Evolutionary conservation across 1,140 invertebrate species (phyloP).

Genomic region (Drosophila parvula): DNA sequence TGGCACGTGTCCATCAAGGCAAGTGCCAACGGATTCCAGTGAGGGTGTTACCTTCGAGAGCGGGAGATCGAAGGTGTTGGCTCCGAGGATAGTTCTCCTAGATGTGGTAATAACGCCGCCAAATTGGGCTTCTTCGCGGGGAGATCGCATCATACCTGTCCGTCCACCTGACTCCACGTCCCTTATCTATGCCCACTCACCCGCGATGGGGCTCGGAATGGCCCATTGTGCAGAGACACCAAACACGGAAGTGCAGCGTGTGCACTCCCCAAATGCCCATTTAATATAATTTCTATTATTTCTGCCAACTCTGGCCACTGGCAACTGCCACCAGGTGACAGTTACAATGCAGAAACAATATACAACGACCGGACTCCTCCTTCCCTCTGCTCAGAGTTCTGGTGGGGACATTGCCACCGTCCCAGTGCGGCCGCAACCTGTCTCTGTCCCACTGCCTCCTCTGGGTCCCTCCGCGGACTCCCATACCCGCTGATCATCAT

Average conservation of each 20-base stretch:
- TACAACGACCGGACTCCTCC: slow-evolving; percentile 55
- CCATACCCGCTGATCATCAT: slow-evolving; percentile 61
- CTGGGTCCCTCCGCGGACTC: slow-evolving; percentile 4
- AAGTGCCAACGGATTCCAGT: slow-evolving; percentile 44
- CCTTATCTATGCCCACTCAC: slow-evolving; percentile 20
- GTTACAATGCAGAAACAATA: slow-evolving; percentile 80
- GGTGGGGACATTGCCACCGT: slow-evolving; percentile 62
- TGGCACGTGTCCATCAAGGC: slow-evolving; percentile 75
- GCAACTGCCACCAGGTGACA: slow-evolving; percentile 77
- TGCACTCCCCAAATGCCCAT: slow-evolving; percentile 78
- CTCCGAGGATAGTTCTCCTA: slow-evolving; percentile 36
- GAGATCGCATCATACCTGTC: slow-evolving; percentile 43
- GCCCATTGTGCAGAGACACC: slow-evolving; percentile 66
- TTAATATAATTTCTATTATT: slow-evolving; percentile 82
- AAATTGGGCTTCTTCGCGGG: slow-evolving; percentile 54
- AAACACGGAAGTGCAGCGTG: slow-evolving; percentile 70
- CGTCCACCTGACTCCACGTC: slow-evolving; percentile 24
- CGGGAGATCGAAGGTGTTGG: slow-evolving; percentile 40
- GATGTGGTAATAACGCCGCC: slow-evolving; percentile 66
- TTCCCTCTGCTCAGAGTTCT: slow-evolving; percentile 3
- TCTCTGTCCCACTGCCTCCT: slow-evolving; percentile 17
- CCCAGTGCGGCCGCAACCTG: slow-evolving; percentile 19
- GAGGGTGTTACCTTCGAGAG: slow-evolving; percentile 33
- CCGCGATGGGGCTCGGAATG: slow-evolving; percentile 40
- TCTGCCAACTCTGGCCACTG: slow-evolving; percentile 66